Evolutionary conservation across 2,797 vertebrate species (phyloP).

Genomic region (Hephaestus fuliginosus): DNA sequence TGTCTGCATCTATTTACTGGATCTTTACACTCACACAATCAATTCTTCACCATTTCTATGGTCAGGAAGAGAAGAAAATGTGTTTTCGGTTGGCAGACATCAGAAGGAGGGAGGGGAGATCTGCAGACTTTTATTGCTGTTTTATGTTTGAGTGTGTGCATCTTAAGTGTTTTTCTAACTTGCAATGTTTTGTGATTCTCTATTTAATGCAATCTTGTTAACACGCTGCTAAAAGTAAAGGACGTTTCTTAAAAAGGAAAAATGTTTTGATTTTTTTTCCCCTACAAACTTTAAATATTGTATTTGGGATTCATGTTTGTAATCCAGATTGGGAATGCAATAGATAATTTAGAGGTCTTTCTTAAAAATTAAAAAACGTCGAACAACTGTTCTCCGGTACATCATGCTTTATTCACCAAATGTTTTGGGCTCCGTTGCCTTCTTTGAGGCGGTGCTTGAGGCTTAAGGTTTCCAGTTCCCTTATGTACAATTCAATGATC

Average conservation of each 20-base stretch:
- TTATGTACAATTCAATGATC: neutral
- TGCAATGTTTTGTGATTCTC: neutral
- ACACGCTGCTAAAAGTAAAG: neutral
- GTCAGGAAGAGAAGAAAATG: neutral
- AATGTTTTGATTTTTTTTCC: too few relatives aligned
- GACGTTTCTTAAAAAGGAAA: neutral
- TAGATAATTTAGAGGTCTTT: slow-evolving; percentile 12
- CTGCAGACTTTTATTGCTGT: neutral
- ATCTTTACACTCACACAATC: neutral
- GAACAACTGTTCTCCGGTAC: neutral
- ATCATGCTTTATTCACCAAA: neutral
- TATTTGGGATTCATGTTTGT: neutral
- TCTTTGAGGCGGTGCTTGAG: neutral
- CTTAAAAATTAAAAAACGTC: slow-evolving; percentile 5
- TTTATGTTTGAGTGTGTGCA: neutral
- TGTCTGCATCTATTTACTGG: neutral
- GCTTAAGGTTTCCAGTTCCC: neutral
- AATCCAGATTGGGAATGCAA: neutral
- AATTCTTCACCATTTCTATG: neutral
- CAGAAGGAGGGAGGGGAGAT: neutral
- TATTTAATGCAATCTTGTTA: neutral
- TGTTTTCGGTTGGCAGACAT: neutral
- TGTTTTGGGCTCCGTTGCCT: neutral
- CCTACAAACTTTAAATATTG: neutral
- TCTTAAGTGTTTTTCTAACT: neutral